Percentiles rank a stretch among this genome's conserved stretches.
phyloP scores from a whole-genome alignment of 2,888 invertebrate species.

The Drosophila austrosaltans region DNA sequence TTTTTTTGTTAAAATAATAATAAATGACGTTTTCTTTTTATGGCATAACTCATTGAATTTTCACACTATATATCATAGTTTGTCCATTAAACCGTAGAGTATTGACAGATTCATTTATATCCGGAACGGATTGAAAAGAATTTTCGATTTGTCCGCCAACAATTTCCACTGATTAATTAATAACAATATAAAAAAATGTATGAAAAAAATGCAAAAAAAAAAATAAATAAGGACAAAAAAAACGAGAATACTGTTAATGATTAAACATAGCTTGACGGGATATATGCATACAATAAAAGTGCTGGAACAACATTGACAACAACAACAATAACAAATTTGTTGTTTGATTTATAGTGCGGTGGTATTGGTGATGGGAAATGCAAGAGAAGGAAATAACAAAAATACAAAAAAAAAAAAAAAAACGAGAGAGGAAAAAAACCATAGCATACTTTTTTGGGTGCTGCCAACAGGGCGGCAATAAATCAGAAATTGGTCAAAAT shows the following conservation, averaged over 20 bases:
- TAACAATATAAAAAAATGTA: slow-evolving; percentile 61
- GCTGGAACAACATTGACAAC: slow-evolving; percentile 35
- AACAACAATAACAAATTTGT: slow-evolving; percentile 39
- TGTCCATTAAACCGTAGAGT: background rate
- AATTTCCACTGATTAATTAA: slow-evolving; percentile 74
- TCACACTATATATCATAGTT: slow-evolving; percentile 3
- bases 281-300: slow-evolving; percentile 42
- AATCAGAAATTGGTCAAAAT: slow-evolving; percentile 69
- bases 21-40: background rate
- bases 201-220: slow-evolving; percentile 12
- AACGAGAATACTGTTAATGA: slow-evolving; percentile 54
- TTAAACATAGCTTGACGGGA: slow-evolving; percentile 59
- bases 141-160: slow-evolving; percentile 37
- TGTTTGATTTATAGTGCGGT: slow-evolving; percentile 71
- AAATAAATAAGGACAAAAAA: slow-evolving; percentile 25
- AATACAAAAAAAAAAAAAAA: slow-evolving; percentile 14
- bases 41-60: slow-evolving; percentile 4
- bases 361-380: slow-evolving; percentile 42
- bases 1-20: too few relatives aligned
- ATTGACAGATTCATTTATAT: slow-evolving; percentile 15
- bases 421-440: slow-evolving; percentile 18
- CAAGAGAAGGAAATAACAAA: slow-evolving; percentile 58
- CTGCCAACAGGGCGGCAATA: slow-evolving; percentile 58
- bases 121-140: background rate
- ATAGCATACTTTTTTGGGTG: slow-evolving; percentile 32